Conservation (phyloP, 2,113 vertebrate genomes). For the Actenoides hombroni region DNA sequence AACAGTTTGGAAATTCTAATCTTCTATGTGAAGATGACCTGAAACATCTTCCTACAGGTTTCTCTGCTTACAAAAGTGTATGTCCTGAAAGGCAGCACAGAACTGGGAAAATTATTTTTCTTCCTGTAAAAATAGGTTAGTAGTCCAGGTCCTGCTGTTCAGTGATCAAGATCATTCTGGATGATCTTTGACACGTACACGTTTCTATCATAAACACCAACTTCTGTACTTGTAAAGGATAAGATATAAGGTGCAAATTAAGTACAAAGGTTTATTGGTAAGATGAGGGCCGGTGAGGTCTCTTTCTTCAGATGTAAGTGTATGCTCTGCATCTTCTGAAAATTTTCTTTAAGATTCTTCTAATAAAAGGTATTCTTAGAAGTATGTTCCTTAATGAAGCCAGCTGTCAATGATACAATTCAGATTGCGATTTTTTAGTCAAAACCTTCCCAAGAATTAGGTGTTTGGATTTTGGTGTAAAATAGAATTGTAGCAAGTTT, state of each 20-base stretch:
- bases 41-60: not conserved
- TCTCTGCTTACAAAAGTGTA: not conserved
- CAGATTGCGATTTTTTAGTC: not conserved
- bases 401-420: not conserved
- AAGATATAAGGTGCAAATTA: not conserved
- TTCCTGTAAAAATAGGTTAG: not conserved
- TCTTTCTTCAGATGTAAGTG: not conserved
- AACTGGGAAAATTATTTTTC: not conserved
- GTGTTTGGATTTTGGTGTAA: not conserved
- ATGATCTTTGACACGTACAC: accelerated
- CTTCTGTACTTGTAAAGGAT: not conserved
- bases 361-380: not conserved
- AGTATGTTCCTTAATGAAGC: not conserved
- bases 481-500: not conserved
- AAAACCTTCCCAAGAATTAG: not conserved
- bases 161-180: not conserved
- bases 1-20: not conserved
- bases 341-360: not conserved
- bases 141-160: not conserved
- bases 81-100: not conserved
- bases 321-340: not conserved
- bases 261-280: not conserved
- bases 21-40: not conserved
- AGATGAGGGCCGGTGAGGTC: not conserved
- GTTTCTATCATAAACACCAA: not conserved